phyloP scores from a whole-genome alignment of 2,888 invertebrate genomes.

The Leptinotarsa tumamoca region DNA sequence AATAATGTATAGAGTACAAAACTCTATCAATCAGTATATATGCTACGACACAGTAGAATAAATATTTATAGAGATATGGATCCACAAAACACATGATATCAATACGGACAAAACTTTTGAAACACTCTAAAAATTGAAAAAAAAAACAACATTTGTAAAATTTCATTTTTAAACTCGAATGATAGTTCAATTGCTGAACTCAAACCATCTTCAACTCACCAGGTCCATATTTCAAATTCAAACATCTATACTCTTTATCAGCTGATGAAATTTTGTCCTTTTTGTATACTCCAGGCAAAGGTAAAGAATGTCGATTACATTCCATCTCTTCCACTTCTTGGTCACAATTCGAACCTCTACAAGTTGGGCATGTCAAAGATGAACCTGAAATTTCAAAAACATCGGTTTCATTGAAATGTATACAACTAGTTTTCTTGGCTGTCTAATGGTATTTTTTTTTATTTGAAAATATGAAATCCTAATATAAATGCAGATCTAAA shows the following conservation, averaged over 20 bases:
- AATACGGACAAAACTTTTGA: too few species aligned
- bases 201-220: not conserved
- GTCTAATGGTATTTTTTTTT: not conserved
- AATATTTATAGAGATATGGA: too few species aligned
- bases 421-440: not conserved
- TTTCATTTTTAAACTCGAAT: not conserved
- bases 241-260: conserved; percentile 1
- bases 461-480: too few species aligned
- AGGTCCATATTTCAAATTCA: not conserved
- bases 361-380: conserved; percentile 14
- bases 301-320: conserved; percentile 2
- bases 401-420: not conserved
- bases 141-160: too few species aligned
- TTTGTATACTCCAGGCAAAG: not conserved
- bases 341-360: not conserved
- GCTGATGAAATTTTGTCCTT: not conserved
- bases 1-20: too few species aligned
- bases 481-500: too few species aligned
- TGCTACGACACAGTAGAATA: too few species aligned
- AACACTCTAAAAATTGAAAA: too few species aligned
- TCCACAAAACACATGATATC: too few species aligned
- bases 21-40: too few species aligned
- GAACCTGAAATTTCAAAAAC: not conserved
- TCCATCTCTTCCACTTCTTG: conserved; percentile 1
- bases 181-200: not conserved